Evolutionary conservation across 2,113 vertebrate genomes (phyloP), one percentile per base, ranked within the genome.

Genomic region (Coregonus clupeaformis): DNA sequence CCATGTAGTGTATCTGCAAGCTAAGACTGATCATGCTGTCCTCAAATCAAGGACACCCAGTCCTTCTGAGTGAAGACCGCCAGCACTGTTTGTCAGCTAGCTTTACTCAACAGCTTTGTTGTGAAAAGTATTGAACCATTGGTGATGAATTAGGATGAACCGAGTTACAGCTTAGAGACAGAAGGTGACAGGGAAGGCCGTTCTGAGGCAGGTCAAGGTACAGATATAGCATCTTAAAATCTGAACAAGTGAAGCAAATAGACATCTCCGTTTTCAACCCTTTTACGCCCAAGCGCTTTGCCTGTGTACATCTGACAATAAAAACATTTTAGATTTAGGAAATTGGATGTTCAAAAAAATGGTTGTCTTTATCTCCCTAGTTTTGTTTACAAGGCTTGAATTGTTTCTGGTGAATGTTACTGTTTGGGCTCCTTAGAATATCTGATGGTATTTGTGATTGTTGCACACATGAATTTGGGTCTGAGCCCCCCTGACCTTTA

Each of bases 391-490:
- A 65, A 29, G 22, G 22, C 12, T 65, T 11, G 16, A 65, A 30
- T 30, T 65, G 25, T 30, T 29, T 6, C 63, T 65, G 63, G 25
- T 65, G 63, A 65, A 65, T 65, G 63, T 65, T n/a, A 29, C 63
- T 14, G 25, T 30, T 24, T 24, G 27, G 63, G 63, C 63, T 65
- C 24, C 60, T 9, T 13, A 13, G 27, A 29, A 65, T 29, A 65
- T 29, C 25, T 20, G 7, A 29, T 65, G 63, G 49, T 52, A 52
- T 29, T 25, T 65, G 25, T 65, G 63, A 65, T 65, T 14, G 27
- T 13, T 65, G 63, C 63, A 52, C 14, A 18, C 49, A 52, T 29
- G 25, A 64, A 64, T 64, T 27, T 64, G 60, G 49, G 49, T 14
- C 49, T 42, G 36, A 42, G 36, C 36, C 36, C 9, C 36, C 36